Base-by-base conservation (phyloP, 2,113 vertebrate species). In the Trochalopteron elliotii region DNA sequence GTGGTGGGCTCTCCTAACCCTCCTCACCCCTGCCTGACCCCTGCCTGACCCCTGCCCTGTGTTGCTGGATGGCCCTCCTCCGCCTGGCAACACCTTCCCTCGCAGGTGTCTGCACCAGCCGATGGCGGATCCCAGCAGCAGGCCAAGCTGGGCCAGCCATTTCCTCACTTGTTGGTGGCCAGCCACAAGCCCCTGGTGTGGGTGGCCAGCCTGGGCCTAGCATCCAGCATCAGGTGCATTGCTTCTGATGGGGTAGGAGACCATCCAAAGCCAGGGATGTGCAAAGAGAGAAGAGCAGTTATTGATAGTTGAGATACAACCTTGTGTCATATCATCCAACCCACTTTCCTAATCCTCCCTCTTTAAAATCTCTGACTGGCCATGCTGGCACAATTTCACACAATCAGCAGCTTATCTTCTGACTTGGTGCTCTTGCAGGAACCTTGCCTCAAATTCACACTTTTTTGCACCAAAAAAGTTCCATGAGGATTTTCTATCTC, bases 71-170 rank as follows among this genome's bases (percentile, higher is more conserved):
- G 6, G 5, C 37, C 24, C 9, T 10, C 3, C 47, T 83, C 45
- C 2, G 2, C 74, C 65, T 45, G 42, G 28, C 4, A 61, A 8
- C 23, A 3, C 13, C 37, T 35, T 52, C 33, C 40, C 37, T 30
- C 11, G 1, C 2, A 2, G 3, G 1, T 3, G 12, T 31, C 42
- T 35, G 35, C 21, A 3, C 13, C 33, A 28, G 75, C n/a, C 2
- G 4, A 0, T 8, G 47, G 4, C 5, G 42, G 75, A 25, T 31
- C 11, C 18, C 37, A 0, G 6, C 57, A 19, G 37, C 76, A 39
- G 49, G 2, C 0, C 16, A 2, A 0, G 24, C 7, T 0, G 0
- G 20, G 15, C 31, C 0, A 0, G 33, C 14, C 20, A 2, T 52
- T 84, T 52, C 55, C 61, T 47, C 11, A 24, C 35, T 33, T 45